A percentile compares a stretch with the other conserved stretches of the same genome.
Conservation (phyloP, 2,888 invertebrate genomes). For the Portevinia maculata region DNA sequence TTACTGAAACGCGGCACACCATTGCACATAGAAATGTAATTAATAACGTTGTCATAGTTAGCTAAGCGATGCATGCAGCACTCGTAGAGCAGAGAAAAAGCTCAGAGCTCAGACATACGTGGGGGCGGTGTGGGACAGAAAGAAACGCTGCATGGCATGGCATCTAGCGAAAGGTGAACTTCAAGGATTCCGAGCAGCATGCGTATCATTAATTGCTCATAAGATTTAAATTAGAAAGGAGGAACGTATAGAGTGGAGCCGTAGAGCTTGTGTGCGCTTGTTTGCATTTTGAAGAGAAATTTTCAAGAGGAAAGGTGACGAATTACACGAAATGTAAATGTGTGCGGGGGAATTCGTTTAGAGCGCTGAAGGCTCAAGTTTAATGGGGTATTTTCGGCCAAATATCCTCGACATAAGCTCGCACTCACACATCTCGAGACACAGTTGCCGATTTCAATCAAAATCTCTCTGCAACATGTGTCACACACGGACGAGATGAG, state of each 20-base stretch:
- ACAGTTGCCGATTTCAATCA: conserved; percentile 54
- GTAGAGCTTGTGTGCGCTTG: conserved; percentile 35
- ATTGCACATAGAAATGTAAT: conserved; percentile 65
- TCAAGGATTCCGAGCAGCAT: conserved; percentile 51
- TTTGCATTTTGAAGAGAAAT: conserved; percentile 37
- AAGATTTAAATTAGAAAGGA: conserved; percentile 55
- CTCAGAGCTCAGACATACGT: conserved; percentile 38
- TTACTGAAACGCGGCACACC: conserved; percentile 44
- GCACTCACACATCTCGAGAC: background rate
- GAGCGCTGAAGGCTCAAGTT: background rate
- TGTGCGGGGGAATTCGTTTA: background rate
- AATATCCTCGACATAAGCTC: background rate
- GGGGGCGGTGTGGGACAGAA: background rate
- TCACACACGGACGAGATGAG: conserved; percentile 24
- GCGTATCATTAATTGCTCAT: conserved; percentile 69
- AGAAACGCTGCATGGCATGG: conserved; percentile 13
- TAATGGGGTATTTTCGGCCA: background rate
- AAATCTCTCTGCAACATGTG: conserved; percentile 68
- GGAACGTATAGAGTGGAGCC: conserved; percentile 18
- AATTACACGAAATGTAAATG: background rate
- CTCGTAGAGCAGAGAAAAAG: background rate
- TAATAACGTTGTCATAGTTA: conserved; percentile 70
- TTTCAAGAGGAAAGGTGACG: conserved; percentile 6
- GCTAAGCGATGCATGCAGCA: conserved; percentile 51
- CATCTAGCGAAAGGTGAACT: conserved; percentile 50